Evolutionary conservation across 1,140 invertebrate genomes (phyloP).

Genomic region (Aphelinus atriplicis): DNA sequence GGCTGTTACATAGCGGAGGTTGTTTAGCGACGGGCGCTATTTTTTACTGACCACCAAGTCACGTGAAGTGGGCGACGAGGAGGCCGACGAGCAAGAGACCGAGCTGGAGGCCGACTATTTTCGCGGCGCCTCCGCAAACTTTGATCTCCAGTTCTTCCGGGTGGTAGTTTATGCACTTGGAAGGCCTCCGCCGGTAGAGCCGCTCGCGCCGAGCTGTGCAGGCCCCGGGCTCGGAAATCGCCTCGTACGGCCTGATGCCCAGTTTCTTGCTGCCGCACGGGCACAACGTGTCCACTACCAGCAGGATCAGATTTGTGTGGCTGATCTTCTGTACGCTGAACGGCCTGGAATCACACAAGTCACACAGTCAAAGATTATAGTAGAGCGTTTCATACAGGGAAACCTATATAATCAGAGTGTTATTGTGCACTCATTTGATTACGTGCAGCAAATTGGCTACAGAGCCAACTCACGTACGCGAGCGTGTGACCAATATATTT

Average conservation of each 20-base stretch:
- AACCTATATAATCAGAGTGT: too few species aligned
- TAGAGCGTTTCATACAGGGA: too few species aligned
- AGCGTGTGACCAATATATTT: too few species aligned
- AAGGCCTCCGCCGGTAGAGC: conserved; percentile 75
- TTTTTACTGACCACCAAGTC: conserved; percentile 43
- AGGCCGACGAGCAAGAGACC: conserved; percentile 38
- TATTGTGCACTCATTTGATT: too few species aligned
- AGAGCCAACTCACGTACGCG: too few species aligned
- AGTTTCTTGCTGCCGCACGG: conserved; percentile 87
- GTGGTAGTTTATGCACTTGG: conserved; percentile 88
- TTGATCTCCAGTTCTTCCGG: conserved; percentile 84
- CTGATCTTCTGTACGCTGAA: conserved; percentile 94
- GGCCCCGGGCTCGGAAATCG: conserved; percentile 61
- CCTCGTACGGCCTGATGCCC: conserved; percentile 82
- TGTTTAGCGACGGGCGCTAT: too few species aligned
- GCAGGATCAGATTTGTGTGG: conserved; percentile 88
- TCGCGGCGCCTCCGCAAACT: conserved; percentile 65
- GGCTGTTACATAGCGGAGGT: too few species aligned
- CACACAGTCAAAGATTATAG: too few species aligned
- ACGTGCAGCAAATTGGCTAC: too few species aligned
- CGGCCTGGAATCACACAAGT: conserved; percentile 68
- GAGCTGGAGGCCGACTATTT: conserved; percentile 36
- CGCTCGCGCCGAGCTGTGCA: conserved; percentile 69
- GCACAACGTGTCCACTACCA: conserved; percentile 90
- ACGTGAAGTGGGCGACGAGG: conserved; percentile 50